Percentiles rank a stretch among this genome's conserved stretches.
phyloP scores from a whole-genome alignment of 2,888 invertebrate species.

The Drosophila austrosaltans region DNA sequence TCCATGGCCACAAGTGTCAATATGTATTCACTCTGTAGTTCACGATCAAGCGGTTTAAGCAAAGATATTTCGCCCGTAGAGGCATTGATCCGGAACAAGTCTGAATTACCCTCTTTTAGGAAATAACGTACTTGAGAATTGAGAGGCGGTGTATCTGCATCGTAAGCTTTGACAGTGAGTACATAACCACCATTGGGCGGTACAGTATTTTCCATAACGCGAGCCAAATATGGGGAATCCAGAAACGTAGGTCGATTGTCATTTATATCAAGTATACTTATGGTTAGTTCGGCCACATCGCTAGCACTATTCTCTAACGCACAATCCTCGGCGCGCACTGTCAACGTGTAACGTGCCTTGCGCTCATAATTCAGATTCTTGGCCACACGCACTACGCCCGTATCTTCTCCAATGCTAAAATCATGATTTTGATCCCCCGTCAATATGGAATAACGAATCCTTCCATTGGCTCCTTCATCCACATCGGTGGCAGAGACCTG shows the following conservation, averaged over 20 bases:
- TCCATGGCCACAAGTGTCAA: conserved; percentile 96
- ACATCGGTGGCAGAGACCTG: conserved; percentile 95
- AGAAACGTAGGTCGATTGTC: conserved; percentile 96
- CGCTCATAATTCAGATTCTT: conserved; percentile 97
- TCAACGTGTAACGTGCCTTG: conserved; percentile 91
- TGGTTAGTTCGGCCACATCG: conserved; percentile 92
- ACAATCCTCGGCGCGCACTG: conserved; percentile 94
- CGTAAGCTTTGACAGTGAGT: conserved; percentile 92
- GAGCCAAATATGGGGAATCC: conserved; percentile 96
- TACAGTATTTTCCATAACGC: conserved; percentile 96
- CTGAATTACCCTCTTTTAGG: conserved; percentile 95
- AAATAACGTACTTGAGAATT: conserved; percentile 96
- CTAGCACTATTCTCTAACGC: conserved; percentile 87
- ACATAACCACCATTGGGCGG: conserved; percentile 92
- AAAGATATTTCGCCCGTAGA: conserved; percentile 95
- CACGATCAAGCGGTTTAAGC: conserved; percentile 92
- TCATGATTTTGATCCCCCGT: conserved; percentile 95
- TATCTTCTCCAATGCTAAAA: conserved; percentile 95
- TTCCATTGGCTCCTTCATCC: conserved; percentile 94
- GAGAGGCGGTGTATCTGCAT: conserved; percentile 95
- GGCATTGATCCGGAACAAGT: conserved; percentile 95
- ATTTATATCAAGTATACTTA: conserved; percentile 95
- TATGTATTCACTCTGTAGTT: conserved; percentile 92
- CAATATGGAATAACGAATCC: conserved; percentile 94
- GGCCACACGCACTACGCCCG: conserved; percentile 94